These are phyloP conservation scores for Drosophila putrida DNA, from an alignment of 2,888 invertebrate species.

Conservation along the genomic window DNA sequence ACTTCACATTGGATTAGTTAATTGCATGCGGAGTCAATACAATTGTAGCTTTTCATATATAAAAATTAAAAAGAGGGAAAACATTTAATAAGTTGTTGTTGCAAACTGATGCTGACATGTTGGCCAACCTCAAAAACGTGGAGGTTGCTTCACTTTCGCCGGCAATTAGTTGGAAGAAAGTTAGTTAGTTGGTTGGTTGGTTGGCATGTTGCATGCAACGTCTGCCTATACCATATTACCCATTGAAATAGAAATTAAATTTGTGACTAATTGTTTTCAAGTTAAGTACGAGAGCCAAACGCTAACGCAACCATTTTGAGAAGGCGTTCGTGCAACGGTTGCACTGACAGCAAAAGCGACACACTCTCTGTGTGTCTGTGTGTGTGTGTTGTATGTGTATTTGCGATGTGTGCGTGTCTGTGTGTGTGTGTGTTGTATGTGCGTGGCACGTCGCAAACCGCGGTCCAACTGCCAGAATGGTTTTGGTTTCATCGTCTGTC, in stretches of 20 bases:
- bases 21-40: constrained; percentile 3
- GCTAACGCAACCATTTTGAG: constrained; percentile 40
- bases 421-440: constrained; percentile 29
- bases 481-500: constrained; percentile 55
- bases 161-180: constrained; percentile 62
- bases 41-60: not conserved
- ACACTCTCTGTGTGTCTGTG: constrained; percentile 14
- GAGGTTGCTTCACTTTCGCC: constrained; percentile 55
- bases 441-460: constrained; percentile 56
- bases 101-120: constrained; percentile 71
- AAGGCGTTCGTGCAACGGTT: constrained; percentile 58
- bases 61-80: not conserved
- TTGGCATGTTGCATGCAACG: constrained; percentile 52
- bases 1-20: constrained; percentile 2
- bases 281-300: constrained; percentile 53
- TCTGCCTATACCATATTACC: constrained; percentile 25
- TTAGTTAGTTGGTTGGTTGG: constrained; percentile 31
- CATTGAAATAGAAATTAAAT: constrained; percentile 67
- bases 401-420: constrained; percentile 14
- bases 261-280: constrained; percentile 74
- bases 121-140: constrained; percentile 49
- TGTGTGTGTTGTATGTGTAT: constrained; percentile 29
- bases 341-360: constrained; percentile 50
- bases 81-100: constrained; percentile 24
- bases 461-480: constrained; percentile 56